Evolutionary conservation across 2,113 vertebrate species (phyloP), one percentile per base, ranked within the genome.

Genomic region (Mesocricetus auratus): DNA sequence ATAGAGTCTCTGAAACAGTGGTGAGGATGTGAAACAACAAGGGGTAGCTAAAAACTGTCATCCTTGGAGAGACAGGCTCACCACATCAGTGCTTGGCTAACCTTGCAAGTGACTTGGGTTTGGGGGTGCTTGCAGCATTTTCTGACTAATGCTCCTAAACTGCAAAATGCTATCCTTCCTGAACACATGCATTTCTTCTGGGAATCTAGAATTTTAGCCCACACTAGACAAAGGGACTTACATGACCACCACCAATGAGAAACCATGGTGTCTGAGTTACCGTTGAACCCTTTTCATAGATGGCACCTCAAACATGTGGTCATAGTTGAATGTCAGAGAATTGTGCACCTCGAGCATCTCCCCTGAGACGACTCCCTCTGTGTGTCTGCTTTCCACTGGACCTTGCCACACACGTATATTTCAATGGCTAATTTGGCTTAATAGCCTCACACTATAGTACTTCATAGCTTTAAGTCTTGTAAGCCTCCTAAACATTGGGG

Each of bases 101-200:
- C 69, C 36, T 81, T 33, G n/a, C 22, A 82, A 31, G 47, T 7
- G 86, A 78, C 39, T 47, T 42, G 66, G 60, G 68, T 89, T 90
- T 93, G 64, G 53, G 12, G 19, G 22, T 94, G 19, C 92, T 96
- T 66, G 5, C 26, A 93, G 26, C 75, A 77, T 86, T 89, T 73
- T 7, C 1, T 77, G 47, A 81, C 29, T 74, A n/a, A 64, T 12
- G 3, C 89, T 89, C 29, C 39, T 71, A 45, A 75, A 69, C 26
- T 69, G 13, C 17, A 83, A 33, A 33, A 60, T 47, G 77, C 15
- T 50, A 7, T 60, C 90, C 90, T 24, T 77, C 29, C 31, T 24
- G 1, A 93, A 36, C 5, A 86, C 24, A 58, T 36, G 2, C 36
- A 95, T 93, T 92, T 42, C 33, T 56, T 85, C 62, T 90, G 29